Conservation (phyloP, 2,888 invertebrate species). For the Archips crataeganus region DNA sequence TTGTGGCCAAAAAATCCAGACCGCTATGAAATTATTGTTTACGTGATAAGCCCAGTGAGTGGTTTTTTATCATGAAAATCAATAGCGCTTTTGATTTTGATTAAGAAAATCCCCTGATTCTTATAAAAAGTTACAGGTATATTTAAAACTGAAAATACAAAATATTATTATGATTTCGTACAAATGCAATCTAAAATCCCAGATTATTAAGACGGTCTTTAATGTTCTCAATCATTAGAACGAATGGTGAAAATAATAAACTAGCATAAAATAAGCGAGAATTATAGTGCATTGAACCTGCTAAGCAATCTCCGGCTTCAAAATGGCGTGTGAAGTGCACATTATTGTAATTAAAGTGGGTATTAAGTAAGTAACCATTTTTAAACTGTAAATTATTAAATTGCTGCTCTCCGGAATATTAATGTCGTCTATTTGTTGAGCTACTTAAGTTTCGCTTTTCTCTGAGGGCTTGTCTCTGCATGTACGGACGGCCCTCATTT, state of each 20-base stretch:
- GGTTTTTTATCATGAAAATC: no score
- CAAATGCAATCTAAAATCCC: no score
- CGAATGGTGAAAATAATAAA: not conserved
- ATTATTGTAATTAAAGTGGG: not conserved
- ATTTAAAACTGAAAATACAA: no score
- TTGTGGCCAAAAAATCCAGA: no score
- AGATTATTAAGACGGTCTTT: no score
- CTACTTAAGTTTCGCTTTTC: conserved; percentile 11
- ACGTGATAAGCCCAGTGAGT: no score
- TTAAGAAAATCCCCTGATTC: no score
- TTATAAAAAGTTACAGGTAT: no score
- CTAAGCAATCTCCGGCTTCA: conserved; percentile 2
- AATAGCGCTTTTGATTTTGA: no score
- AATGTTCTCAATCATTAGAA: not conserved
- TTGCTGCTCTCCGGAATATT: not conserved
- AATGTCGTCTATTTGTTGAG: not conserved
- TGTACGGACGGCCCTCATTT: not conserved
- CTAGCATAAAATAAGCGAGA: not conserved
- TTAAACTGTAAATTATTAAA: not conserved
- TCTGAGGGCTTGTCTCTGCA: conserved; percentile 2
- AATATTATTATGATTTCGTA: no score
- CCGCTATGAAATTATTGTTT: no score
- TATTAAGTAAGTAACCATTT: conserved; percentile 1
- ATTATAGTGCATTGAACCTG: not conserved
- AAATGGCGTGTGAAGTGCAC: conserved; percentile 1